Percentiles rank a stretch among this genome's conserved stretches.
Conservation (phyloP, 2,888 invertebrate genomes). For the Lottia gigantea region DNA sequence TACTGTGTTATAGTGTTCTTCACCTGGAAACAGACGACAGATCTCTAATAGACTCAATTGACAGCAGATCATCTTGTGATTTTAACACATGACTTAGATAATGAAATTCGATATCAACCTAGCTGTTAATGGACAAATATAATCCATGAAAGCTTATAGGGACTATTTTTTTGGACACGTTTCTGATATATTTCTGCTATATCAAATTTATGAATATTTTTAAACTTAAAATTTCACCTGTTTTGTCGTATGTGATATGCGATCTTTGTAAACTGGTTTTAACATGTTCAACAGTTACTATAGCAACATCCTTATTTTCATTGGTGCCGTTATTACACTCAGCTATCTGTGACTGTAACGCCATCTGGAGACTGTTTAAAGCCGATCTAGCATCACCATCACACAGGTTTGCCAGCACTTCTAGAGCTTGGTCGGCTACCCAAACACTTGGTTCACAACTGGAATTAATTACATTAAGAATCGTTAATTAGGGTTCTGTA, state of each 20-base stretch:
- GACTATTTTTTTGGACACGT: no score
- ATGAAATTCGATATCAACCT: no score
- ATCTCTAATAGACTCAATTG: no score
- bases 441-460: conserved; percentile 26
- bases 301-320: conserved; percentile 1
- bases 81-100: no score
- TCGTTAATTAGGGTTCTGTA: no score
- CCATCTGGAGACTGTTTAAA: conserved; percentile 80
- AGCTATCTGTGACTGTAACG: conserved; percentile 72
- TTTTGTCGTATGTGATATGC: conserved; percentile 81
- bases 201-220: no score
- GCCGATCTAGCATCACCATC: conserved; percentile 87
- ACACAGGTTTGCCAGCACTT: conserved; percentile 80
- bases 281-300: conserved; percentile 76
- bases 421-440: conserved; percentile 74
- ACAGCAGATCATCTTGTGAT: no score
- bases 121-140: no score
- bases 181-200: no score
- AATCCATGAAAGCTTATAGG: no score
- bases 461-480: not conserved
- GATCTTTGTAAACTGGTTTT: conserved; percentile 81
- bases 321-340: conserved; percentile 19
- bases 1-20: conserved; percentile 85
- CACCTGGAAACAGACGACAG: conserved; percentile 68
- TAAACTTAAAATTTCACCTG: conserved; percentile 67